A percentile compares a stretch with the other conserved stretches of the same genome.
Evolutionary conservation across 2,888 invertebrate genomes (phyloP).

Genomic region (Melanotus villosus): DNA sequence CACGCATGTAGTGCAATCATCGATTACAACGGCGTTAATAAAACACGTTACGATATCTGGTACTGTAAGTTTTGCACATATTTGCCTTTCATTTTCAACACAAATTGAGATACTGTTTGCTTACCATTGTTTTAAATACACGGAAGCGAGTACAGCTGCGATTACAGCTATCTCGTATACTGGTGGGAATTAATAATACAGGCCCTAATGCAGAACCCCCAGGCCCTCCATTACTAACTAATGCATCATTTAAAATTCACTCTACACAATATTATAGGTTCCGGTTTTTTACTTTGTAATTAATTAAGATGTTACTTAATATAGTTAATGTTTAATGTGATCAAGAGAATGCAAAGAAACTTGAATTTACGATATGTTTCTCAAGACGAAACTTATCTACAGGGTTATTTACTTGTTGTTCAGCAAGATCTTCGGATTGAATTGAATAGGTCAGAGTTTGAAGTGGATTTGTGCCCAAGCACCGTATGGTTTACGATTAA

Average conservation of each 20-base stretch:
- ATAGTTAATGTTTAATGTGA: no score
- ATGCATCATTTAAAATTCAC: conserved; percentile 1
- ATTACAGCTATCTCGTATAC: conserved; percentile 14
- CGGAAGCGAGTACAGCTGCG: not conserved
- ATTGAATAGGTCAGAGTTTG: no score
- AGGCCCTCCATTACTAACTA: conserved; percentile 20
- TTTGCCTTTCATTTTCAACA: conserved; percentile 29
- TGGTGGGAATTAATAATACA: conserved; percentile 14
- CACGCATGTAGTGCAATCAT: conserved; percentile 13
- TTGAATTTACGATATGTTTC: no score
- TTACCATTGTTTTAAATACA: conserved; percentile 22
- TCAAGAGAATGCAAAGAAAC: no score
- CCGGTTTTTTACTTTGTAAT: not conserved
- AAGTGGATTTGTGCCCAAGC: no score
- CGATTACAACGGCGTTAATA: conserved; percentile 17
- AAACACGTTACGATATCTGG: not conserved
- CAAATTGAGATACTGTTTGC: conserved; percentile 28
- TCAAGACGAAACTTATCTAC: no score
- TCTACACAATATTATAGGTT: not conserved
- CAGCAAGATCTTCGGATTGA: no score
- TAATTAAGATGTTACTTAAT: no score
- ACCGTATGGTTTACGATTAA: no score
- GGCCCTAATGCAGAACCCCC: conserved; percentile 10
- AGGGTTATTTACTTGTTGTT: no score
- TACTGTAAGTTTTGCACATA: conserved; percentile 21